Conservation (phyloP, 2,113 vertebrate species). For the Gallinago media region DNA sequence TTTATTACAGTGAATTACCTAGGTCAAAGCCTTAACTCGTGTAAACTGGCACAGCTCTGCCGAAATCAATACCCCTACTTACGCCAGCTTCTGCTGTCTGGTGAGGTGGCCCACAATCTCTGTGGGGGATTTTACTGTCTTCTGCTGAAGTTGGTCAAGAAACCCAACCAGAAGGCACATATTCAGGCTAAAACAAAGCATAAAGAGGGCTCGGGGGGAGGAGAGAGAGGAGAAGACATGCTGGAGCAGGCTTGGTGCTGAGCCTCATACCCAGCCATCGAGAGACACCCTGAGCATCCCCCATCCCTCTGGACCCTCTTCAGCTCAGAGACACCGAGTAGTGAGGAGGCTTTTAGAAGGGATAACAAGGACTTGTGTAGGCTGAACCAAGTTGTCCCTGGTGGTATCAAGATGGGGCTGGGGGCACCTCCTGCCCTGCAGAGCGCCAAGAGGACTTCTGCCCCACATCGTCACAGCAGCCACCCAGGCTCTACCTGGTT, state of each 20-base stretch:
- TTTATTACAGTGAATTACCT: neutral
- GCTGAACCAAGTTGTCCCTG: neutral
- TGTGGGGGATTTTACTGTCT: constrained; percentile 7
- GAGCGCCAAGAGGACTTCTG: neutral
- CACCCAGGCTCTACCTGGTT: neutral
- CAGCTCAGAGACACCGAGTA: neutral
- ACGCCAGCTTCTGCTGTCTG: neutral
- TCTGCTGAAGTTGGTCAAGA: neutral
- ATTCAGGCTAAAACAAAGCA: neutral
- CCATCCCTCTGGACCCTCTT: rapidly evolving
- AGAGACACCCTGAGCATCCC: neutral
- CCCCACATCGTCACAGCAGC: rapidly evolving
- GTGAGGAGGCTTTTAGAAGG: neutral
- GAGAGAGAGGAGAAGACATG: neutral
- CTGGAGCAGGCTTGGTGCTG: neutral
- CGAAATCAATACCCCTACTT: constrained; percentile 14
- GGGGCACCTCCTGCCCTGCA: neutral
- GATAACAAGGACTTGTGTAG: neutral
- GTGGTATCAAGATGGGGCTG: neutral
- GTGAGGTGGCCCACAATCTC: neutral
- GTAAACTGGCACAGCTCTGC: constrained; percentile 4
- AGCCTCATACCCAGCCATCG: rapidly evolving
- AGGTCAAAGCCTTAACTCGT: constrained; percentile 11
- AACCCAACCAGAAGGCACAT: neutral
- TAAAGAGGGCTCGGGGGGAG: neutral